Conservation (phyloP, 2,113 vertebrate genomes). For the Aepyceros melampus region DNA sequence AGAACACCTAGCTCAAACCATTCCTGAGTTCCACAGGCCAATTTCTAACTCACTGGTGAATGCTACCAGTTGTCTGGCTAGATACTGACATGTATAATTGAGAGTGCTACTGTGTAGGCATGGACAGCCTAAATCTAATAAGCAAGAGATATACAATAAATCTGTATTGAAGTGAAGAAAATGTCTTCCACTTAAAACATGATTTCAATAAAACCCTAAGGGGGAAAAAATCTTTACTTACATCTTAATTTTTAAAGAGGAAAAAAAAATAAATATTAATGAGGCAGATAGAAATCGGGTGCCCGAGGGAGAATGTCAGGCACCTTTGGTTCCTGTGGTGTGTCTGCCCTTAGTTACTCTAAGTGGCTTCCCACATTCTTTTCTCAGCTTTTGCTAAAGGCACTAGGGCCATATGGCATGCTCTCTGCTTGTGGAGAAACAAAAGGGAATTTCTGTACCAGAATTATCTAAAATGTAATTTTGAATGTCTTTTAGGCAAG, state of each 20-base stretch:
- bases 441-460: background rate
- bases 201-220: constrained; percentile 6
- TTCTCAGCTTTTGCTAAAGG: constrained; percentile 31
- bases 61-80: background rate
- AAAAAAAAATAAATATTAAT: background rate
- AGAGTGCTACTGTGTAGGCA: background rate
- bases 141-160: background rate
- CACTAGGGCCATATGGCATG: background rate
- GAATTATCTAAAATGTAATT: background rate
- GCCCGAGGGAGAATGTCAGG: background rate
- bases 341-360: background rate
- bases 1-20: background rate
- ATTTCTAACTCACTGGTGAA: background rate
- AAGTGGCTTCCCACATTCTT: background rate
- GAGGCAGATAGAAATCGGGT: background rate
- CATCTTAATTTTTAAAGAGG: constrained; percentile 15
- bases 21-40: background rate
- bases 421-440: background rate
- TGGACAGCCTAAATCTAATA: background rate
- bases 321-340: background rate
- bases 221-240: constrained; percentile 4
- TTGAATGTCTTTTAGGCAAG: background rate
- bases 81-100: background rate
- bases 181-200: background rate
- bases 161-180: background rate